Base-by-base conservation (phyloP, 2,113 vertebrate species). In the Apus apus region DNA sequence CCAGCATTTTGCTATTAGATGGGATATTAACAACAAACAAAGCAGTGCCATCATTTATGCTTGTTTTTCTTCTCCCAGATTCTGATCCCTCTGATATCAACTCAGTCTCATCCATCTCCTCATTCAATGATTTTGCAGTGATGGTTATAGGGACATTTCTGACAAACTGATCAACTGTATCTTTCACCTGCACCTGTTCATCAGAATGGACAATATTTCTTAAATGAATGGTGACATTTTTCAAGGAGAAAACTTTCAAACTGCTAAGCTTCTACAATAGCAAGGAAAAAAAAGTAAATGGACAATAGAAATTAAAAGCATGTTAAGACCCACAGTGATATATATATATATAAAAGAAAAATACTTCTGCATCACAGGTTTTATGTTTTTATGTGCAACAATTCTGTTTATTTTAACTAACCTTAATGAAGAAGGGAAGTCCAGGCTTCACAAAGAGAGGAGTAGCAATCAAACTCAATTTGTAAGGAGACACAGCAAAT, bases 381-480 rank as follows among this genome's bases (percentile, higher is more conserved):
- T 84, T 12, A 2, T 19, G 6, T 2, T 60, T 11, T 8, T 57
- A 34, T 7, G 15, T 56, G 40, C 48, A 76, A 18, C 19, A 36
- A 38, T 18, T 16, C 17, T 30, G 20, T 20, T 32, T 15, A n/a
- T 29, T 32, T 64, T 58, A 66, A 89, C 89, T 94, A 70, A 99
- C 99, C 98, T 98, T 99, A 82, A 99, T 94, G 72, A 96, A 95
- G 94, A 98, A 99, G 2, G 99, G 99, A 65, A 99, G 98, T 30
- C 98, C 98, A 11, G 99, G 99, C 95, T 99, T 99, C 98, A 99
- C 97, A 95, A 98, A 99, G 18, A 98, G 98, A 38, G 99, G 98
- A 18, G 99, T 99, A 18, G 99, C 98, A 62, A 99, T 85, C 95
- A 99, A 97, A 56, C 94, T 98, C 94, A 99, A 45, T 46, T 89